Evolutionary conservation across 1,140 invertebrate species (phyloP).

Genomic region (Halictus rubicundus): DNA sequence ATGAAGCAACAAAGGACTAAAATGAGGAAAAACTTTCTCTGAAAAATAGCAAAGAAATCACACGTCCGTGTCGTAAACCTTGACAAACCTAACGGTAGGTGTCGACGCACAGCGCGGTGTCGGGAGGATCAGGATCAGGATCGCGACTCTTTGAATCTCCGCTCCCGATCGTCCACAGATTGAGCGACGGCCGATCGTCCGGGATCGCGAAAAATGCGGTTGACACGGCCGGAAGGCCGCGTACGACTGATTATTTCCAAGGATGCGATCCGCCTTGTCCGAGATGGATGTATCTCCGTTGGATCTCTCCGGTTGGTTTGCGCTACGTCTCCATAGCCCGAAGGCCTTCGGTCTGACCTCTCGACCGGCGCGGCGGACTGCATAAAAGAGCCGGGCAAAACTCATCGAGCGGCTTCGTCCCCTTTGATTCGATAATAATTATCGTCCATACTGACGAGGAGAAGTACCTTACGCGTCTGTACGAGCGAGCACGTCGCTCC

Average conservation of each 20-base stretch:
- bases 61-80: no score
- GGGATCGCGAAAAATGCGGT: constrained; percentile 44
- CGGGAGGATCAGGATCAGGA: neutral
- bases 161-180: neutral
- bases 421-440: constrained; percentile 61
- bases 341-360: constrained; percentile 53
- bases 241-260: constrained; percentile 56
- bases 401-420: constrained; percentile 36
- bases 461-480: neutral
- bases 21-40: no score
- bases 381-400: constrained; percentile 22
- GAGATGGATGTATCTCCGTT: constrained; percentile 50
- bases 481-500: no score
- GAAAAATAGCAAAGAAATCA: no score
- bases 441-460: constrained; percentile 39
- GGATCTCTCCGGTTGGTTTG: constrained; percentile 53
- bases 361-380: constrained; percentile 33
- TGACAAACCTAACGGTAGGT: no score
- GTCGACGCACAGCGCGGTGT: no score
- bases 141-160: constrained; percentile 17
- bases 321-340: constrained; percentile 49
- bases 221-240: constrained; percentile 47
- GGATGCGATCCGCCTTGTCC: constrained; percentile 44
- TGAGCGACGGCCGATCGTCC: neutral
- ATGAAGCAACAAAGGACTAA: no score